Conservation (phyloP, 2,113 vertebrate species). For the Lichenostomus cassidix region DNA sequence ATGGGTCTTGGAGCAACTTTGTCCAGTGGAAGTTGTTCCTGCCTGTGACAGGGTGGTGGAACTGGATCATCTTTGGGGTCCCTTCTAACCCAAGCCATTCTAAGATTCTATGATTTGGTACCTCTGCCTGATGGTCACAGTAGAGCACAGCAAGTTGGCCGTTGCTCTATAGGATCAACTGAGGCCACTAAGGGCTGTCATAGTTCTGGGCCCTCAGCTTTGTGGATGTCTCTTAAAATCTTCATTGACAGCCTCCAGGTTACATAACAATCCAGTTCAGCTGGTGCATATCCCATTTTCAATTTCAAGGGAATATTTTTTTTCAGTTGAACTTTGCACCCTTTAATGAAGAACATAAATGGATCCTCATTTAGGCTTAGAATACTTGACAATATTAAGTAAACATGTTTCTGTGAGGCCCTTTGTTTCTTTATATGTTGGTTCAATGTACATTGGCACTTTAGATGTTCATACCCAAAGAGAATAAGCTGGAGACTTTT, state of each 20-base stretch:
- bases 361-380: not conserved
- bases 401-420: not conserved
- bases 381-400: not conserved
- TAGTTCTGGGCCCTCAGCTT: not conserved
- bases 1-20: not conserved
- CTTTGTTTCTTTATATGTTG: not conserved
- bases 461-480: not conserved
- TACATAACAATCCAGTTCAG: not conserved
- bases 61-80: not conserved
- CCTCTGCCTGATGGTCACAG: not conserved
- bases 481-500: not conserved
- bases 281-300: not conserved
- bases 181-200: not conserved
- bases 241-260: not conserved
- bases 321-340: fast-evolving
- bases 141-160: not conserved
- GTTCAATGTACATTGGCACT: not conserved
- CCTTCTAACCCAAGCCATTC: not conserved
- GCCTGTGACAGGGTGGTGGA: not conserved
- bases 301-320: not conserved
- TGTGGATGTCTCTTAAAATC: not conserved
- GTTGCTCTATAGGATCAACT: not conserved
- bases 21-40: not conserved
- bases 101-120: not conserved
- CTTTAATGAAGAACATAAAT: not conserved